A percentile compares a stretch with the other conserved stretches of the same genome.
Conservation (phyloP, 2,797 vertebrate genomes). For the Sebastes hopkinsi region DNA sequence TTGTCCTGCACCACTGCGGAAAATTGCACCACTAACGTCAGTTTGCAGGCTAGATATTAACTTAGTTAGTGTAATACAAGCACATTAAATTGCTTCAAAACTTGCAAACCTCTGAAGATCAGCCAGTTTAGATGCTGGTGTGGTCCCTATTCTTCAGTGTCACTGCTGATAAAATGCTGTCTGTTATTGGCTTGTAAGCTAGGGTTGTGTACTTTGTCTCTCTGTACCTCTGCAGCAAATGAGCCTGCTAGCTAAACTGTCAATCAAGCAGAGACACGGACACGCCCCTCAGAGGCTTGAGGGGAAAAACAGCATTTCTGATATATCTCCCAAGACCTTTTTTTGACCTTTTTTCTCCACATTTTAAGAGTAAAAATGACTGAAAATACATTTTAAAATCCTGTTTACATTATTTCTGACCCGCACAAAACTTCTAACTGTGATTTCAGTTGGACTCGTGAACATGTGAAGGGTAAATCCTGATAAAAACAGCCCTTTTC, state of each 20-base stretch:
- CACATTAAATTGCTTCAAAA: neutral
- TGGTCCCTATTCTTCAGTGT: neutral
- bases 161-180: neutral
- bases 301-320: neutral
- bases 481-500: neutral
- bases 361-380: neutral
- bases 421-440: neutral
- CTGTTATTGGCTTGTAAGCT: neutral
- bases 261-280: constrained; percentile 3
- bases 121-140: neutral
- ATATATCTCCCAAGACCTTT: neutral
- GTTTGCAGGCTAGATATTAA: neutral
- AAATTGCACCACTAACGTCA: neutral
- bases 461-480: neutral
- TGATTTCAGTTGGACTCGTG: neutral
- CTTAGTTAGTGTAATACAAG: neutral
- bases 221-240: constrained; percentile 3
- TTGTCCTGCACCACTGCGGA: neutral
- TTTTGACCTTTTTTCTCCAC: neutral
- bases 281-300: neutral
- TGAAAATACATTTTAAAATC: neutral
- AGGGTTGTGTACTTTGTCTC: neutral
- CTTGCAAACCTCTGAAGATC: neutral
- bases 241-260: constrained; percentile 14
- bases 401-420: neutral